Evolutionary conservation across 2,797 vertebrate species (phyloP).

Genomic region (Thamnophis elegans): DNA sequence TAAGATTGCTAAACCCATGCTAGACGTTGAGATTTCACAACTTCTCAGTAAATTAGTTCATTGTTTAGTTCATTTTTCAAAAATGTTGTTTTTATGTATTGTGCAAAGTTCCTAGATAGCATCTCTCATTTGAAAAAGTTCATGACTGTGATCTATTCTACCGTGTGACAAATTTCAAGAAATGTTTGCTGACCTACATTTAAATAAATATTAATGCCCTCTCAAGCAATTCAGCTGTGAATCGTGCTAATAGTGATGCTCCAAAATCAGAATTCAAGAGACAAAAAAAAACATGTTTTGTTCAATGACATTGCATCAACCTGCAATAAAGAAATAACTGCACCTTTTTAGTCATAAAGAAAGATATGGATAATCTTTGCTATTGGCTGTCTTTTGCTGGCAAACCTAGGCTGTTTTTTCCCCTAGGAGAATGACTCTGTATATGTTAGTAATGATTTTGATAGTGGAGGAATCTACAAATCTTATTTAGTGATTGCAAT

Average conservation of each 20-base stretch:
- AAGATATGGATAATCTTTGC: background rate
- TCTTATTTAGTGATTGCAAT: background rate
- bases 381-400: background rate
- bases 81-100: background rate
- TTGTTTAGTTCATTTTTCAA: background rate
- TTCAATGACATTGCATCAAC: background rate
- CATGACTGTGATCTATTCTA: background rate
- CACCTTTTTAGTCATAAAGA: background rate
- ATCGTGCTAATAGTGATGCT: background rate
- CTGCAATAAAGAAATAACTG: background rate
- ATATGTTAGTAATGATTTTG: background rate
- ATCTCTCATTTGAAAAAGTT: background rate
- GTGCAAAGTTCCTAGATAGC: background rate
- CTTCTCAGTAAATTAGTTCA: background rate
- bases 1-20: background rate
- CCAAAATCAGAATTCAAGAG: background rate
- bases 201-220: background rate
- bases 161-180: constrained; percentile 13
- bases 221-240: background rate
- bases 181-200: constrained; percentile 3
- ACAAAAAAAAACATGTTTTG: background rate
- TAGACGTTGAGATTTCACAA: background rate
- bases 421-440: background rate
- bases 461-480: background rate
- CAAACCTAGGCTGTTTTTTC: background rate